phyloP scores from a whole-genome alignment of 2,113 vertebrate genomes.

The Myotis lucifugus region DNA sequence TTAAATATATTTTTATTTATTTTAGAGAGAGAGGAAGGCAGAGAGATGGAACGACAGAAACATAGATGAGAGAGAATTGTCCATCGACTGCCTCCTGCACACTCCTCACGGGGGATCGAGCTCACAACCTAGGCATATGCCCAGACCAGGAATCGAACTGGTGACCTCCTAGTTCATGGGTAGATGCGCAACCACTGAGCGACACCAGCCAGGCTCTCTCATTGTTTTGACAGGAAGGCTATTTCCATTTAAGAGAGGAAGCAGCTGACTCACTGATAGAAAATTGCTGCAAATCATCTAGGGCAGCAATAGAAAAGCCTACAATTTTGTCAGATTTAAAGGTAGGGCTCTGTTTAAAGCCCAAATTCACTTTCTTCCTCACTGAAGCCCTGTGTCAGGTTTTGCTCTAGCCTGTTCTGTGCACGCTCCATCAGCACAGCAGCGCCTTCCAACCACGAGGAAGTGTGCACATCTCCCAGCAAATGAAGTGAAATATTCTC shows the following conservation, averaged over 20 bases:
- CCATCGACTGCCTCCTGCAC: too few relatives aligned
- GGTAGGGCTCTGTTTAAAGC: neutral
- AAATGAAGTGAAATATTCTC: neutral
- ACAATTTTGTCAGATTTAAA: neutral
- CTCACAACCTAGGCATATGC: too few relatives aligned
- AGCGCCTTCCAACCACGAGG: neutral
- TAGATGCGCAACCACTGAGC: too few relatives aligned
- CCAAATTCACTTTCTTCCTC: neutral
- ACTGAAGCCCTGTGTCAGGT: neutral
- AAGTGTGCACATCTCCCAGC: fast-evolving
- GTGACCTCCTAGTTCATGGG: too few relatives aligned
- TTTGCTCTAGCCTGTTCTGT: neutral
- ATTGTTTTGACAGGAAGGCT: neutral
- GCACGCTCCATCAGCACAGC: fast-evolving
- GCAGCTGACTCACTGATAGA: neutral
- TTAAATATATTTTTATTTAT: too few relatives aligned
- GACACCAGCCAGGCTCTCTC: neutral
- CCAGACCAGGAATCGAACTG: too few relatives aligned
- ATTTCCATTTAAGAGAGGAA: neutral
- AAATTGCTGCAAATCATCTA: neutral
- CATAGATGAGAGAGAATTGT: too few relatives aligned
- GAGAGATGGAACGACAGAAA: too few relatives aligned
- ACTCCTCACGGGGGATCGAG: too few relatives aligned
- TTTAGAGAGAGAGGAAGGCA: too few relatives aligned
- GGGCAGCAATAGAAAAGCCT: neutral